Conservation (phyloP, 2,797 vertebrate species). For the Columba guinea region DNA sequence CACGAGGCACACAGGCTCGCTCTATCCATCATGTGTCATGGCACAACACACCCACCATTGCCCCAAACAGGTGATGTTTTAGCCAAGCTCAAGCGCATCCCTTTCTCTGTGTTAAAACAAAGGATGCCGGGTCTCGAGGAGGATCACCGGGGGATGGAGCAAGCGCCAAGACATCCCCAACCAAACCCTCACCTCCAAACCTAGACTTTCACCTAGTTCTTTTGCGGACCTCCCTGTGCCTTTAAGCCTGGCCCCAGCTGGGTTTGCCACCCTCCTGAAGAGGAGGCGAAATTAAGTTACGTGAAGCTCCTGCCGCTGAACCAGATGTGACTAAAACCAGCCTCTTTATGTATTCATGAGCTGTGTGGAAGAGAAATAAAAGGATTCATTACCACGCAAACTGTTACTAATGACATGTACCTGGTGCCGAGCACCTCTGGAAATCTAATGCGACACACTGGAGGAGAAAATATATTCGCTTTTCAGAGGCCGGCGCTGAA, state of each 20-base stretch:
- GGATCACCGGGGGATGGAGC: too few species aligned
- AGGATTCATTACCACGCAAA: constrained; percentile 97
- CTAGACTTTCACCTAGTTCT: not conserved
- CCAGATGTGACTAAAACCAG: constrained; percentile 82
- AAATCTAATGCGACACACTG: constrained; percentile 98
- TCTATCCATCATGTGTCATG: fast-evolving
- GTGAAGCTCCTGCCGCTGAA: constrained; percentile 55
- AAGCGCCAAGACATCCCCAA: too few species aligned
- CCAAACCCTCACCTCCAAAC: not conserved
- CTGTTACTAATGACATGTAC: constrained; percentile 99
- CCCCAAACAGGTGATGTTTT: not conserved
- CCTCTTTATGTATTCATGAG: constrained; percentile 99
- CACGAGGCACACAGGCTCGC: not conserved
- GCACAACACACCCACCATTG: fast-evolving
- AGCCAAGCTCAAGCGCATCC: not conserved
- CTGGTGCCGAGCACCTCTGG: constrained; percentile 97
- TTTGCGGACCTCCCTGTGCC: not conserved
- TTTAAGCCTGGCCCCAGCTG: constrained; percentile 83
- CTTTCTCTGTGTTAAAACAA: not conserved
- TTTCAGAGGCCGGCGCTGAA: constrained; percentile 77
- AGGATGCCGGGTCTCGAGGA: not conserved
- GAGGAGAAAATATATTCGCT: constrained; percentile 90
- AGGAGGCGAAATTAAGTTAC: constrained; percentile 69
- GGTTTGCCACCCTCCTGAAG: constrained; percentile 58
- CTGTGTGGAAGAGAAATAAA: constrained; percentile 94